Evolutionary conservation across 2,797 vertebrate genomes (phyloP), one percentile per base, ranked within the genome.

Genomic region (Eulemur rubriventer): DNA sequence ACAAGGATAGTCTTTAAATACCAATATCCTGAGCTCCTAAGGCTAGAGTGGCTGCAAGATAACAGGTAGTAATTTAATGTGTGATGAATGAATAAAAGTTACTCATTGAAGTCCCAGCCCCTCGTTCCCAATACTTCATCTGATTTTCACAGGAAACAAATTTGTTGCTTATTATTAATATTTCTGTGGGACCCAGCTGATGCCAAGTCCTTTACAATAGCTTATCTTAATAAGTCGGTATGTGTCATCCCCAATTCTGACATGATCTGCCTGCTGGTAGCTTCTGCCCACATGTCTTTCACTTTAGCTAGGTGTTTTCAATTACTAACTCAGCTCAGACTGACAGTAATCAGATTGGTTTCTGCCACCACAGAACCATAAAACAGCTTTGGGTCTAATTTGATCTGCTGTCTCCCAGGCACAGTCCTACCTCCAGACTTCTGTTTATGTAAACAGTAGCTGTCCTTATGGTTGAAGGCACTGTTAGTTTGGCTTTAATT

Each of bases 281-380:
- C 80, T 96, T 95, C 57, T 94, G 65, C 48, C 72, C 75, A 85
- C 88, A 63, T 1, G 6, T 89, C 84, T 94, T 90, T 50, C 35
- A 33, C 75, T 89, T 95, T 48, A 91, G 63, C 55, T 95, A 89
- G 65, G 86, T 93, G 70, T 96, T 96, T 98, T 96, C 84, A 98
- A 59, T 97, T 91, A 93, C 91, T 50, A 95, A 72, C 85, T 93
- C 75, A 80, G 79, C 52, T 79, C 48, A 97, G 82, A 93, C 41
- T 95, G 95, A 97, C 91, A 94, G 82, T 72, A 95, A 95, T 96
- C 79, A 4, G 91, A 93, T 95, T 93, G 92, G 30, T 48, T 97
- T 98, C 91, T 97, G 89, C 80, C 48, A 91, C 69, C 65, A 91
- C n/a, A 55, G 75, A 95, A 61, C 91, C 79, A 91, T 96, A 89